Evolutionary conservation across 2,797 vertebrate genomes (phyloP).

Genomic region (Xerus rutilus): DNA sequence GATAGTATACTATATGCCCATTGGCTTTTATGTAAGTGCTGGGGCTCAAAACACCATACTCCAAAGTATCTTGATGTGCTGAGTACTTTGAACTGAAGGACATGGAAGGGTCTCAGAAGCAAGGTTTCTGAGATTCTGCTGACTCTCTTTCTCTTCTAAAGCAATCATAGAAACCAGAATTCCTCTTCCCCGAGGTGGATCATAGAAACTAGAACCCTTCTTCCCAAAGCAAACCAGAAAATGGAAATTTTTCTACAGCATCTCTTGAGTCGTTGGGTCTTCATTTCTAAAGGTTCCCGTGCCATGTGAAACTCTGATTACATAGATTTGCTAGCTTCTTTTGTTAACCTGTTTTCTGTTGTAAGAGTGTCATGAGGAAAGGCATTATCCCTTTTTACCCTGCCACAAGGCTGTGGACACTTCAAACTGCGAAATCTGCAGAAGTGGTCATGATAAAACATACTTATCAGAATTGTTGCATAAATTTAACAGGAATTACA

Average conservation of each 20-base stretch:
- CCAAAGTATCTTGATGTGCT: neutral
- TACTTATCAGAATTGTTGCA: neutral
- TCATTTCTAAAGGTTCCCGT: neutral
- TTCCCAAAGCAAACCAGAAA: neutral
- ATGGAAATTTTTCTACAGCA: neutral
- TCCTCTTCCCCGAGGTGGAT: neutral
- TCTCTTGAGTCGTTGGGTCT: neutral
- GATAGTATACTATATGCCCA: neutral
- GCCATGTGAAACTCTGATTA: neutral
- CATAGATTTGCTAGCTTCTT: neutral
- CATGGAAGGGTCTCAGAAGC: neutral
- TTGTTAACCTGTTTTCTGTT: neutral
- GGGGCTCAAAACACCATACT: too few species aligned
- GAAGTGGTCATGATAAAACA: neutral
- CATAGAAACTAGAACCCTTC: neutral
- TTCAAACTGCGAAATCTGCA: neutral
- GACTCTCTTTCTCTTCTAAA: neutral
- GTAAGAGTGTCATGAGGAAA: neutral
- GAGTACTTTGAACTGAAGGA: neutral
- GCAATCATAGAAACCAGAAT: neutral
- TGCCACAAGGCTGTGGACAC: neutral
- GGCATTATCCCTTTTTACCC: too few species aligned
- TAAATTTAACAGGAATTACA: constrained; percentile 21
- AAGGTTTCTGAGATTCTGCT: neutral
- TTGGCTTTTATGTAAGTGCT: neutral